These are phyloP conservation scores for Apogon talboti DNA, from an alignment of 2,797 vertebrate genomes.

Conservation along the genomic window DNA sequence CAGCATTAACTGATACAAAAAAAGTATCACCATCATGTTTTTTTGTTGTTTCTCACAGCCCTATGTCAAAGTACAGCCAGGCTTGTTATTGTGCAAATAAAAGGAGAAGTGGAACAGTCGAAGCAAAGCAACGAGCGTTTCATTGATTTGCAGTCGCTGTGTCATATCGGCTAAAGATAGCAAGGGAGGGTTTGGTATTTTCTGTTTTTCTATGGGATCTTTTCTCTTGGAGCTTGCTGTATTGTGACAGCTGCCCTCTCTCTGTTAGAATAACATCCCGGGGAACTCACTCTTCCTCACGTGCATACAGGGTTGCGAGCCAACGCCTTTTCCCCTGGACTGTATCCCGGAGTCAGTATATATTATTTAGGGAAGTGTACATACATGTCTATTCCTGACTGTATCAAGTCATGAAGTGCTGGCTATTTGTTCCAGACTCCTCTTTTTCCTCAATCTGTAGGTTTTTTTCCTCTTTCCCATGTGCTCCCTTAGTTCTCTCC, in stretches of 20 bases:
- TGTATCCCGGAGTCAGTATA: constrained; percentile 31
- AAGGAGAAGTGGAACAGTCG: constrained; percentile 6
- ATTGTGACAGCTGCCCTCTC: constrained; percentile 85
- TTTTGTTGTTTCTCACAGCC: too few species aligned
- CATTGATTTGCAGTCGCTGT: constrained; percentile 55
- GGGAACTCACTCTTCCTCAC: constrained; percentile 84
- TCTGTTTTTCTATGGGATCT: constrained; percentile 71
- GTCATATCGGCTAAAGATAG: constrained; percentile 78
- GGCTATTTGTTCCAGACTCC: constrained; percentile 41
- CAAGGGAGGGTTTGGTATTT: constrained; percentile 63
- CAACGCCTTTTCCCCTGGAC: constrained; percentile 67
- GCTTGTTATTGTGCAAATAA: constrained; percentile 35
- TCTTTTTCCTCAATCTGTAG: background rate
- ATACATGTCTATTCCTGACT: constrained; percentile 17
- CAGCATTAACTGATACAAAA: too few species aligned
- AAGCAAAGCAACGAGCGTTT: constrained; percentile 27
- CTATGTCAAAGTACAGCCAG: constrained; percentile 19
- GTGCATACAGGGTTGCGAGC: constrained; percentile 60
- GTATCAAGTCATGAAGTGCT: constrained; percentile 30
- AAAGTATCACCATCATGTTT: too few species aligned
- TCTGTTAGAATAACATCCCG: constrained; percentile 85
- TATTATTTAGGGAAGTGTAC: constrained; percentile 35
- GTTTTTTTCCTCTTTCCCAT: constrained; percentile 9
- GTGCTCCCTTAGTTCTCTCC: constrained; percentile 42
- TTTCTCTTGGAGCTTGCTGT: constrained; percentile 63